phyloP scores from a whole-genome alignment of 2,797 vertebrate species.

The Pseudochromis fuscus region DNA sequence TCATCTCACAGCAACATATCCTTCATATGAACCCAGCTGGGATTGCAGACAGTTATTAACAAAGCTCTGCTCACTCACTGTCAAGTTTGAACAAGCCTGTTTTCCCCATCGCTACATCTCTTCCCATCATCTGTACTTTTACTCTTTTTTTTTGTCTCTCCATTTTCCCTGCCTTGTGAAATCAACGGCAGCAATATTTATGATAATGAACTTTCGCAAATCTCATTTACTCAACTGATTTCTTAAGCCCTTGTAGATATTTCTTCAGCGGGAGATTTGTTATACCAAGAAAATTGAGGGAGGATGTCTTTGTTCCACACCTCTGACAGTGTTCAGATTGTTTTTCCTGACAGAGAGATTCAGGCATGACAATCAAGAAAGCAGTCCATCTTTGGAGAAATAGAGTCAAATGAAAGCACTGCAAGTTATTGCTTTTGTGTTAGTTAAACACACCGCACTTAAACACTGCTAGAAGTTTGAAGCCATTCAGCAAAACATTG shows the following conservation, averaged over 20 bases:
- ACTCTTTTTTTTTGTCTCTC: background rate
- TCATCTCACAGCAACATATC: slow-evolving; percentile 47
- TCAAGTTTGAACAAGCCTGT: slow-evolving; percentile 44
- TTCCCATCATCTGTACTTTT: slow-evolving; percentile 35
- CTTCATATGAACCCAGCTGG: slow-evolving; percentile 52
- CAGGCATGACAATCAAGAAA: slow-evolving; percentile 32
- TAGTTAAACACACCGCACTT: slow-evolving; percentile 13
- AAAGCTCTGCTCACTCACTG: slow-evolving; percentile 52
- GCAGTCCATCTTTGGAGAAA: slow-evolving; percentile 26
- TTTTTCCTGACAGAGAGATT: slow-evolving; percentile 26
- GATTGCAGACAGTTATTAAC: slow-evolving; percentile 65
- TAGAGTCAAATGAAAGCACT: slow-evolving; percentile 34
- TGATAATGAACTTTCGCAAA: slow-evolving; percentile 35
- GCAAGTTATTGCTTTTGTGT: slow-evolving; percentile 14
- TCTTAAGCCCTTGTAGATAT: slow-evolving; percentile 27
- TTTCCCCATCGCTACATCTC: slow-evolving; percentile 29
- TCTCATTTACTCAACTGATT: slow-evolving; percentile 47
- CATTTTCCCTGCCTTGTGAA: slow-evolving; percentile 7
- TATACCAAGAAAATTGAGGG: slow-evolving; percentile 18
- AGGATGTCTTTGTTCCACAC: slow-evolving; percentile 44
- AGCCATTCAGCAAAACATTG: slow-evolving; percentile 2
- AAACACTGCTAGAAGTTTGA: slow-evolving; percentile 23
- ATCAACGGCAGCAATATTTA: slow-evolving; percentile 23
- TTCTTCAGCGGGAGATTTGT: slow-evolving; percentile 28
- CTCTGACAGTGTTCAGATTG: slow-evolving; percentile 34